Percentiles rank a stretch among this genome's conserved stretches.
Evolutionary conservation across 1,140 invertebrate species (phyloP).

Genomic region (Camponotus floridanus): DNA sequence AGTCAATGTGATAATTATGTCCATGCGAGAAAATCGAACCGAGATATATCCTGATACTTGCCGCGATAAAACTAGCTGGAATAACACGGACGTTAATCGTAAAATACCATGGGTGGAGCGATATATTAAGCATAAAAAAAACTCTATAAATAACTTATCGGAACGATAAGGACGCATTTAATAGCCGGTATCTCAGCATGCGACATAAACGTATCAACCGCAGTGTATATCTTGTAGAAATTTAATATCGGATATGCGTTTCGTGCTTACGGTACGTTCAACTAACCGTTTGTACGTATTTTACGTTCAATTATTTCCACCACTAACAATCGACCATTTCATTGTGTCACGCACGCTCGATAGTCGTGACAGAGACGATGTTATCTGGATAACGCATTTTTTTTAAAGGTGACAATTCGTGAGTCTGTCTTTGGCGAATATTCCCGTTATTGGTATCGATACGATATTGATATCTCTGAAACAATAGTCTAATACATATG

Average conservation of each 20-base stretch:
- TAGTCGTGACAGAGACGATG: conserved; percentile 31
- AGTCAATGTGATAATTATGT: conserved; percentile 15
- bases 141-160: conserved; percentile 28
- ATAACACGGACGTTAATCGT: conserved; percentile 39
- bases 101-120: conserved; percentile 4
- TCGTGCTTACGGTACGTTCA: conserved; percentile 2
- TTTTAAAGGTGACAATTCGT: conserved; percentile 62
- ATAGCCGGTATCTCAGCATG: conserved; percentile 13
- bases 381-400: conserved; percentile 64
- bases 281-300: conserved; percentile 23
- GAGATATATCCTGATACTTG: conserved; percentile 19
- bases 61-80: conserved; percentile 1
- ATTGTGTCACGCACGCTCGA: conserved; percentile 43
- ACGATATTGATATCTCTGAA: conserved; percentile 51
- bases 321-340: conserved; percentile 16
- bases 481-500: conserved; percentile 73
- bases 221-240: conserved; percentile 37
- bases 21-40: background rate
- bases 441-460: background rate
- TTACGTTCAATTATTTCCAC: conserved; percentile 37
- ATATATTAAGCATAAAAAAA: background rate
- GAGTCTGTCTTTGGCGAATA: conserved; percentile 36
- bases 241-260: conserved; percentile 24
- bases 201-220: background rate
- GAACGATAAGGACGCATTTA: conserved; percentile 45